phyloP scores from a whole-genome alignment of 2,113 vertebrate species.

The Solea senegalensis region DNA sequence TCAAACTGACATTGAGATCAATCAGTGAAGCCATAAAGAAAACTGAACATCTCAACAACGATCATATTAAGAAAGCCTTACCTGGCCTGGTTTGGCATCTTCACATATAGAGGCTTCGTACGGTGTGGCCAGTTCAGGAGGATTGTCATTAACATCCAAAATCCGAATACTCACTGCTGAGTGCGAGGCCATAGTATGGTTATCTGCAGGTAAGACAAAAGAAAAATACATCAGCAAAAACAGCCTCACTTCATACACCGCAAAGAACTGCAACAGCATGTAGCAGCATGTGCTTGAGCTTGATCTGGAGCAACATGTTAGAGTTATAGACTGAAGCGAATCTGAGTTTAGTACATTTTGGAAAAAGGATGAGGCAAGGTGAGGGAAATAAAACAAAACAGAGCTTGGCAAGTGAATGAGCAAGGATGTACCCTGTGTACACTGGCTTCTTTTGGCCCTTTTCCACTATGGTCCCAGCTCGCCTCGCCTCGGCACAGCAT shows the following conservation, averaged over 20 bases:
- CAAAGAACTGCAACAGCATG: background rate
- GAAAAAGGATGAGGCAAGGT: no score
- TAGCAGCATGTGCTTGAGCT: no score
- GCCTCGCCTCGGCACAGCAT: no score
- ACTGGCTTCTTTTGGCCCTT: no score
- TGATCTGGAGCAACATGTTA: no score
- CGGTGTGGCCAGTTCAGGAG: conserved; percentile 92
- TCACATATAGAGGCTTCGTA: conserved; percentile 94
- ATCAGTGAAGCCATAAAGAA: no score
- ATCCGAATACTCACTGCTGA: conserved; percentile 91
- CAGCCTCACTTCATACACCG: background rate
- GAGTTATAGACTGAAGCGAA: background rate
- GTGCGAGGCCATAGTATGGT: conserved; percentile 88
- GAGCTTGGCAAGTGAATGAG: background rate
- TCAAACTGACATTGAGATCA: no score
- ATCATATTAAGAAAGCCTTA: conserved; percentile 55
- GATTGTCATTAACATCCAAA: conserved; percentile 97
- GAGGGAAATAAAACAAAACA: no score
- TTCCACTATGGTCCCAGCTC: no score
- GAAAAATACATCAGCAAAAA: background rate
- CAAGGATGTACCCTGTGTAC: conserved; percentile 1
- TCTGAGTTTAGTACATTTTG: background rate
- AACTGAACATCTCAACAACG: no score
- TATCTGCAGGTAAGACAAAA: conserved; percentile 81
- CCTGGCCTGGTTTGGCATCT: conserved; percentile 95